Evolutionary conservation across 2,888 invertebrate genomes (phyloP), one percentile per base, ranked within the genome.

Genomic region (Dorcus parallelipipedus): DNA sequence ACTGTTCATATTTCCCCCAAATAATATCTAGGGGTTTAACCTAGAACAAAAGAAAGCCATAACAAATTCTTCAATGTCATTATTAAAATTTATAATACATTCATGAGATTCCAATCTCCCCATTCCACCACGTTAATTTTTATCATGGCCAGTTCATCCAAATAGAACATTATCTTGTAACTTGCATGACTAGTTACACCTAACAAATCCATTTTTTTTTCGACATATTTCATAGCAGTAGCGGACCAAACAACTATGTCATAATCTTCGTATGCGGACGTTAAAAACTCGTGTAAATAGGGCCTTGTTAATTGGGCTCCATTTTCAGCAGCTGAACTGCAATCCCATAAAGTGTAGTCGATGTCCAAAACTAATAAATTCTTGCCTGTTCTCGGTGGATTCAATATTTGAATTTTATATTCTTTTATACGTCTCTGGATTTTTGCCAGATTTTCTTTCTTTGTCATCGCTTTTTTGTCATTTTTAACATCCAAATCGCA

Each of bases 161-260:
- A 78, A 78, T 95, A 91, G 79, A 96, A 97, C 75, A 91, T 86
- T 58, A 98, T 90, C 80, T 95, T 97, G 74, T 97, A 97, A 64
- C 89, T 86, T 1, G 87, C 82, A 76, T 96, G 88, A 2, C 83
- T 84, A 0, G 89, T 83, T 0, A 97, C 95, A 0, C 96, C 96
- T 0, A 98, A 81, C 47, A 97, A 79, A 60, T 90, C 87, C 96
- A 98, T 96, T 79, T 97, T 97, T 71, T 96, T 95, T 69, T 96
- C 93, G 47, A 98, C 97, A 97, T 97, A 97, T 72, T 94, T 95
- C 96, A 97, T 97, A 61, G 93, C 92, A 0, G 97, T 97, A 0
- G 97, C 97, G 3, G 97, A 97, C 97, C 97, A 98, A 66, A 98
- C 97, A 0, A 94, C 96, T 66, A 97, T 97, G 72, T 97, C 97